Base-by-base conservation (phyloP, 2,797 vertebrate genomes). In the Bryconaethiops microstoma region DNA sequence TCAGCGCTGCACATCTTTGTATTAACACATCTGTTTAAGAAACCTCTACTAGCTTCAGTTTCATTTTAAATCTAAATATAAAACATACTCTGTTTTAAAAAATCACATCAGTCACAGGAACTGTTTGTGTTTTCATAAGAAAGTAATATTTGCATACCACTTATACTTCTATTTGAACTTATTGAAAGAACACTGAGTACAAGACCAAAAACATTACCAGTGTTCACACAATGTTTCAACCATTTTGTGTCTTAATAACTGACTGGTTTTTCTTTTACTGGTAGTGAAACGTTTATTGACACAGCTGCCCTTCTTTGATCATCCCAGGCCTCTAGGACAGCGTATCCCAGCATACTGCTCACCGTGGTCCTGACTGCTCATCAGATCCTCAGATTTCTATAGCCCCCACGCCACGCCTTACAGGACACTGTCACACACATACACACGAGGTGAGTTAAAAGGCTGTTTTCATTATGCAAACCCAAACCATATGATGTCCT, bases 381-480 rank as follows among this genome's bases (percentile, higher is more conserved):
- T 74, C 80, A 59, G 35, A 77, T 88, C 4, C 74, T 82, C 25
- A 71, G 76, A 68, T 72, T 83, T 63, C 69, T 88, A 75, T 88
- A 87, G 77, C 67, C 25, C 63, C 52, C n/a, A 54, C 69, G 52
- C 23, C 48, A 5, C 40, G 55, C 59, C 8, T 23, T 21, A 52
- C 59, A 77, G 71, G 50, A 76, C 60, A 65, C 50, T 45, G 21
- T 64, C 50, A 81, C 72, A 80, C 72, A 69, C 16, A 60, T 50
- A 68, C 12, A 69, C 10, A 72, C 72, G 29, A 78, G 86, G 85
- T 87, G 67, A 84, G 87, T 80, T 13, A 55, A 69, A 54, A 35
- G 16, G 1, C n/a, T 48, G 13, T 54, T 74, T n/a, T 50, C 14
- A 2, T 35, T 29, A 16, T 78, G 9, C 52, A 54, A 62, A 75